Evolutionary conservation across 92 coral and sea anemone species (phyloP).

Genomic region (Nematostella vectensis): DNA sequence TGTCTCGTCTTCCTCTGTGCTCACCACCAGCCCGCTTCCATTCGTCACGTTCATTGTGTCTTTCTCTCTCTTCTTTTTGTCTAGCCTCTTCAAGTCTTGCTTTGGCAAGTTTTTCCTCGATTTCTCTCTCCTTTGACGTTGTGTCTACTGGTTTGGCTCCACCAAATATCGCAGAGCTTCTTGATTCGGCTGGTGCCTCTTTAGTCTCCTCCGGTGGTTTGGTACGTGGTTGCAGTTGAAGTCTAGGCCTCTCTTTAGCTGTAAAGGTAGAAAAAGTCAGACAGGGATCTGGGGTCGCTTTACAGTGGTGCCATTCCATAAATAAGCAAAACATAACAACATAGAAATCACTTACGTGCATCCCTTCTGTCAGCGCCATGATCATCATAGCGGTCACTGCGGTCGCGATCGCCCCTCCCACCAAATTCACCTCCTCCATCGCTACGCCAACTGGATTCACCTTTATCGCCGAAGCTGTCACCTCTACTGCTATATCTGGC

Average conservation of each 20-base stretch:
- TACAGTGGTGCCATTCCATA: too few species aligned
- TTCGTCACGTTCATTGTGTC: conserved; percentile 9
- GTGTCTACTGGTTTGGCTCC: conserved; percentile 96
- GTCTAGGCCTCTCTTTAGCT: conserved; percentile 75
- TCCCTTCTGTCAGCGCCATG: conserved; percentile 10
- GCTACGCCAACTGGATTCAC: conserved; percentile 35
- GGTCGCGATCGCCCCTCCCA: conserved; percentile 60
- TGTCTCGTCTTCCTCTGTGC: conserved; percentile 48
- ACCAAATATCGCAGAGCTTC: conserved; percentile 86
- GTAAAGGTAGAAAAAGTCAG: conserved; percentile 4
- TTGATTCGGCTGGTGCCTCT: conserved; percentile 21
- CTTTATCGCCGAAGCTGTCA: conserved; percentile 27
- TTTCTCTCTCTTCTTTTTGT: conserved; percentile 41
- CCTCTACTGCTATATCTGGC: conserved; percentile 37
- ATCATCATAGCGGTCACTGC: conserved; percentile 13
- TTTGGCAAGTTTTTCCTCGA: conserved; percentile 80
- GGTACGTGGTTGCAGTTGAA: conserved; percentile 81
- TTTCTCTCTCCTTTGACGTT: conserved; percentile 86
- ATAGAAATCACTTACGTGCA: background rate
- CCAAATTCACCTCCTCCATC: conserved; percentile 46
- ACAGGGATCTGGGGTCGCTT: background rate
- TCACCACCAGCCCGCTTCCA: conserved; percentile 9
- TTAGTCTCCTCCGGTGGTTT: conserved; percentile 48
- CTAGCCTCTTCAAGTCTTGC: conserved; percentile 67
- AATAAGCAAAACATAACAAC: too few species aligned